A percentile compares a stretch with the other conserved stretches of the same genome.
Evolutionary conservation across 2,113 vertebrate genomes (phyloP).

Genomic region (Peucedramus taeniatus): DNA sequence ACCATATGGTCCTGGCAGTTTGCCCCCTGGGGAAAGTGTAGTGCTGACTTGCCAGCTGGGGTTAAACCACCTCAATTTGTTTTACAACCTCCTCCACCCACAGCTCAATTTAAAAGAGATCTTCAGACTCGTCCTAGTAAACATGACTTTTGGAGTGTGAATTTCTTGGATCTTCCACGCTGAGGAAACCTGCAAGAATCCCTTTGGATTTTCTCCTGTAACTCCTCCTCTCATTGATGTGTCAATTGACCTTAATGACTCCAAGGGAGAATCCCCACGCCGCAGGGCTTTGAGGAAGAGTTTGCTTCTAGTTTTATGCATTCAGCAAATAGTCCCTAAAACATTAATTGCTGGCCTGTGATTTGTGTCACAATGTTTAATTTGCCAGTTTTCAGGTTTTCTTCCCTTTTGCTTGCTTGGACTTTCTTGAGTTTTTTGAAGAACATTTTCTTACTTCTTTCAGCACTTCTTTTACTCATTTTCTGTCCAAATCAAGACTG

Average conservation of each 20-base stretch:
- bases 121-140: not conserved
- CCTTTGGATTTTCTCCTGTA: not conserved
- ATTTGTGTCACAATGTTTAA: not conserved
- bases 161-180: not conserved
- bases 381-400: not conserved
- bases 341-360: not conserved
- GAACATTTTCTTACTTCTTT: not conserved
- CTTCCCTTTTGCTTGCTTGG: not conserved
- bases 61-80: conserved; percentile 5
- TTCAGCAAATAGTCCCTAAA: not conserved
- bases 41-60: not conserved
- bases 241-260: not conserved
- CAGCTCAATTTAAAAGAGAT: not conserved
- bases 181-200: not conserved
- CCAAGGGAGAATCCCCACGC: not conserved
- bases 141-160: not conserved
- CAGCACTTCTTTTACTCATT: not conserved
- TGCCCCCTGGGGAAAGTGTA: not conserved
- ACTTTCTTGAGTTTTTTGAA: not conserved
- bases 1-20: not conserved
- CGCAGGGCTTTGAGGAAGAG: not conserved
- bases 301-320: not conserved
- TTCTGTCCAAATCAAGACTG: not conserved
- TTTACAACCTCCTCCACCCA: conserved; percentile 21
- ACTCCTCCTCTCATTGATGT: not conserved